Base-by-base conservation (phyloP, 2,113 vertebrate genomes). In the Bagarius yarrelli region DNA sequence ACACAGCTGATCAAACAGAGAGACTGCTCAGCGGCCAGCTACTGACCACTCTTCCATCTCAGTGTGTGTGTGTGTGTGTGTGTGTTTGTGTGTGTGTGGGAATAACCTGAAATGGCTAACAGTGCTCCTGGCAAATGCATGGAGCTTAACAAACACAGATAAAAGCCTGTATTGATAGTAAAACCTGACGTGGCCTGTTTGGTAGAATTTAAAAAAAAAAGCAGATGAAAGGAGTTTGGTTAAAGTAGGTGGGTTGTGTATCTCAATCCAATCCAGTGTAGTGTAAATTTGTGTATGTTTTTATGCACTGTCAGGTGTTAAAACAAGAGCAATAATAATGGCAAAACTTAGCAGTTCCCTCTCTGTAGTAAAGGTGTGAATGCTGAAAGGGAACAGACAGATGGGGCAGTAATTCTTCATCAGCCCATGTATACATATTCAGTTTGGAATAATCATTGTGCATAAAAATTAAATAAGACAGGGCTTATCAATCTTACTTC, bases 1-100 rank as follows among this genome's bases (percentile, higher is more conserved):
- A 81, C 80, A 83, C 87, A 86, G 85, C 83, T 87, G 85, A 84
- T 80, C 83, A 87, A 87, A 87, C 77, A 86, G 53, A 80, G 73
- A 59, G 19, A 53, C n/a, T 66, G 56, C 78, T 59, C 63, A 63
- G 73, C 23, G 8, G 52, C 75, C 67, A 67, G 55, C 69, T 78
- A 21, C 55, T 44, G 72, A 80, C 84, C 79, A 74, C 30, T 34
- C 52, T 70, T 40, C 50, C 18, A 6, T 61, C 81, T 77, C 14
- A 32, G 59, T 67, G 34, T 50, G 60, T 47, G 77, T 76, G 12
- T 76, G 25, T 27, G 34, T 82, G 70, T 56, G 63, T 56, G 23
- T 74, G 63, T 50, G 53, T 79, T 52, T 40, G 66, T 70, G 13
- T 44, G 27, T 44, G 83, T 64, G 47, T 78, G 78, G 67, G 30